Evolutionary conservation across 2,888 invertebrate species (phyloP).

Genomic region (Tenthredo distinguenda): DNA sequence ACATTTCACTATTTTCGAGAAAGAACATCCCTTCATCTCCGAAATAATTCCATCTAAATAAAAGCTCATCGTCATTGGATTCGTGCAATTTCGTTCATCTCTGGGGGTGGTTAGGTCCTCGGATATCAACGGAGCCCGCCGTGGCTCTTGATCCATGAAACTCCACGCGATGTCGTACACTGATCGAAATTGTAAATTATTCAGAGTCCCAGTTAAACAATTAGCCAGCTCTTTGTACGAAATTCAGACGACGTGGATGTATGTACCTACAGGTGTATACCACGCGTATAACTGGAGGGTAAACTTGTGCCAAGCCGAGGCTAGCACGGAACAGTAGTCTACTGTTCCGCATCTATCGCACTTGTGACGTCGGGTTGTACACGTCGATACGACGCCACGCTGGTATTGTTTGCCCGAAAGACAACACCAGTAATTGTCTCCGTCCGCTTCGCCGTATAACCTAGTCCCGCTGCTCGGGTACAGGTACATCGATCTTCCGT

Average conservation of each 20-base stretch:
- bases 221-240: conserved; percentile 28
- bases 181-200: conserved; percentile 40
- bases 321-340: conserved; percentile 30
- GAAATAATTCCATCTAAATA: no score
- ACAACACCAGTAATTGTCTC: conserved; percentile 46
- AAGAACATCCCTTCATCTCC: not conserved
- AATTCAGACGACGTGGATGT: not conserved
- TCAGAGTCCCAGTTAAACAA: conserved; percentile 18
- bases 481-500: conserved; percentile 31
- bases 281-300: conserved; percentile 34
- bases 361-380: conserved; percentile 37
- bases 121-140: not conserved
- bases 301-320: conserved; percentile 45
- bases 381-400: conserved; percentile 44
- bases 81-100: not conserved
- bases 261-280: conserved; percentile 3
- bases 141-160: not conserved
- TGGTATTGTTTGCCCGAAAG: conserved; percentile 38
- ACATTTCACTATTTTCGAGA: not conserved
- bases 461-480: conserved; percentile 37
- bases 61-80: not conserved
- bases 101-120: not conserved
- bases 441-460: conserved; percentile 34
- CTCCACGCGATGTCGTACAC: not conserved
- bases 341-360: conserved; percentile 35